Evolutionary conservation across 2,113 vertebrate species (phyloP).

Genomic region (Coptodon rendalli): DNA sequence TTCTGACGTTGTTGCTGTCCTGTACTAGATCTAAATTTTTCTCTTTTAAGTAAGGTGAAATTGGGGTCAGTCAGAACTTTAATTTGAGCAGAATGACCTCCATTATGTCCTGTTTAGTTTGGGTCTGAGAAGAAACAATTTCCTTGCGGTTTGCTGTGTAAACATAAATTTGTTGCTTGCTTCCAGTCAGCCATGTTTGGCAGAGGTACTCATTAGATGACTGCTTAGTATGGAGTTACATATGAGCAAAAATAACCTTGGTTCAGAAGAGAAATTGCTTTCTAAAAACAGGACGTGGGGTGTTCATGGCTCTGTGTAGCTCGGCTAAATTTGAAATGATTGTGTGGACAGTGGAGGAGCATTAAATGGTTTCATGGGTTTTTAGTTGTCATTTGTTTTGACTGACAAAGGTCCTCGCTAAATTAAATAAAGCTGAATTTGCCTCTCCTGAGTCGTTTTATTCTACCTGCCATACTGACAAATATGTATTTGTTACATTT

Average conservation of each 20-base stretch:
- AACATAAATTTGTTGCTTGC: conserved; percentile 1
- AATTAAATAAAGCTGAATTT: conserved; percentile 8
- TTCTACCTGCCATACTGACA: background rate
- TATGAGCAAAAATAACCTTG: conserved; percentile 26
- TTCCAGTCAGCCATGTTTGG: background rate
- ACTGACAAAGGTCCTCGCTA: background rate
- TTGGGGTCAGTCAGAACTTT: background rate
- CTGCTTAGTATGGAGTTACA: conserved; percentile 23
- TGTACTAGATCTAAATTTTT: conserved; percentile 27
- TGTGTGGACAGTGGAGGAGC: background rate
- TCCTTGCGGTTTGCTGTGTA: background rate
- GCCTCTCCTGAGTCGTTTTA: background rate
- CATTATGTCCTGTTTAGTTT: background rate
- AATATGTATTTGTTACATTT: background rate
- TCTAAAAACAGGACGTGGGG: conserved; percentile 4
- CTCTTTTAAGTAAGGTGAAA: background rate
- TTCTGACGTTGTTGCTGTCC: conserved; percentile 9
- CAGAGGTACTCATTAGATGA: background rate
- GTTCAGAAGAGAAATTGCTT: conserved; percentile 4
- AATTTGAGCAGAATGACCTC: background rate
- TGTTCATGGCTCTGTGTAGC: background rate
- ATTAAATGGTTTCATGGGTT: background rate
- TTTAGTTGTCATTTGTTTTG: background rate
- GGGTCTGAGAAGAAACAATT: background rate
- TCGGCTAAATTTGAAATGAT: background rate